phyloP scores from a whole-genome alignment of 2,113 vertebrate genomes.

The Anoplopoma fimbria region DNA sequence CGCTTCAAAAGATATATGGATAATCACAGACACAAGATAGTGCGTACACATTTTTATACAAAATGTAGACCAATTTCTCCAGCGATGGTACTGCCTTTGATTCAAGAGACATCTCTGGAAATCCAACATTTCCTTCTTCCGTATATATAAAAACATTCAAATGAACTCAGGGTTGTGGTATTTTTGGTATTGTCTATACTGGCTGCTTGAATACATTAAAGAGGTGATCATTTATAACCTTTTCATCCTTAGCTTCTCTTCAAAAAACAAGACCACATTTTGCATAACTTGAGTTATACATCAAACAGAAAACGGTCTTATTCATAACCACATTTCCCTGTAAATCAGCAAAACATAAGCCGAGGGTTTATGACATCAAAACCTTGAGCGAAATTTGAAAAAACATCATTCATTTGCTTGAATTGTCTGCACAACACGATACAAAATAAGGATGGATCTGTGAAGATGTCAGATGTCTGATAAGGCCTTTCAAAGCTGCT shows the following conservation, averaged over 20 bases:
- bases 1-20: not conserved
- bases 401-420: not conserved
- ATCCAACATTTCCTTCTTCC: too few relatives aligned
- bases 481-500: not conserved
- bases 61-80: not conserved
- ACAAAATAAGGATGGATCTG: not conserved
- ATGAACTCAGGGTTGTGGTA: not conserved
- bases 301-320: not conserved
- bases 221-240: too few relatives aligned
- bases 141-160: too few relatives aligned
- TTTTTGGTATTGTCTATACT: not conserved
- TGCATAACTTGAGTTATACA: too few relatives aligned
- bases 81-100: too few relatives aligned
- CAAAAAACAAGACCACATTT: too few relatives aligned
- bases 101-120: too few relatives aligned
- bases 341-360: not conserved
- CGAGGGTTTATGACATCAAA: not conserved
- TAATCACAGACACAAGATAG: too few relatives aligned
- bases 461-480: slow-evolving; percentile 3
- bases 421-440: slow-evolving; percentile 2
- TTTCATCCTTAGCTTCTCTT: too few relatives aligned
- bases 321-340: not conserved
- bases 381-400: not conserved
- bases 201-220: too few relatives aligned
- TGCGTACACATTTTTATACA: not conserved